Evolutionary conservation across 2,113 vertebrate species (phyloP).

Genomic region (Numida meleagris): DNA sequence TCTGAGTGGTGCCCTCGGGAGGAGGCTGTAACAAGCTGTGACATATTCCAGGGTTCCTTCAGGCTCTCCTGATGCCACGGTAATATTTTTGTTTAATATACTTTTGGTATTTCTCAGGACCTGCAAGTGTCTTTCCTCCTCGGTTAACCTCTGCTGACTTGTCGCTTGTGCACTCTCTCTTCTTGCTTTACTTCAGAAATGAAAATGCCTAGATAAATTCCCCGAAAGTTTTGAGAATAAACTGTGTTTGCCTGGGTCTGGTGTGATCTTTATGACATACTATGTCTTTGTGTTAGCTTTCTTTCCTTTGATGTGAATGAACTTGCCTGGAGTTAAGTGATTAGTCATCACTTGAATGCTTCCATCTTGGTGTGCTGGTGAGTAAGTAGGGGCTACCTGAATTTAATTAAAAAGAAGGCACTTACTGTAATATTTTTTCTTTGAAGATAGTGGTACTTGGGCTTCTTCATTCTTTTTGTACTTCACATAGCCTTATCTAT

Average conservation of each 20-base stretch:
- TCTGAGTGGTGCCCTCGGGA: neutral
- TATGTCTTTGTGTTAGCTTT: neutral
- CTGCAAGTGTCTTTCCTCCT: neutral
- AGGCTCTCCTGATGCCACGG: neutral
- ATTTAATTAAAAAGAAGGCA: neutral
- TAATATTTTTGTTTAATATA: conserved; percentile 5
- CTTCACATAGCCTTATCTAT: neutral
- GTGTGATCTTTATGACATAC: neutral
- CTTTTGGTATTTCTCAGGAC: neutral
- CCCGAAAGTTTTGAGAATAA: neutral
- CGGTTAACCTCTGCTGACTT: neutral
- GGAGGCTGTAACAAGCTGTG: conserved; percentile 28
- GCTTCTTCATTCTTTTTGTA: neutral
- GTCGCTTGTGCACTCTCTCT: neutral
- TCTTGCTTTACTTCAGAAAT: neutral
- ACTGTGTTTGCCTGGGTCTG: neutral
- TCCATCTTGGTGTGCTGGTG: neutral
- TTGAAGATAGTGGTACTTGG: neutral
- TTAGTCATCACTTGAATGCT: conserved; percentile 42
- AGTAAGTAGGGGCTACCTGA: neutral
- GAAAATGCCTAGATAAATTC: neutral
- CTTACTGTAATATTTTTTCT: neutral
- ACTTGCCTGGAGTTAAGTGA: conserved; percentile 33
- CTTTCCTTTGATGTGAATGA: conserved; percentile 52
- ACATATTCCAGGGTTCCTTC: conserved; percentile 19